Percentiles rank a stretch among this genome's conserved stretches.
phyloP scores from a whole-genome alignment of 2,888 invertebrate genomes.

The Pyrrhia umbra region DNA sequence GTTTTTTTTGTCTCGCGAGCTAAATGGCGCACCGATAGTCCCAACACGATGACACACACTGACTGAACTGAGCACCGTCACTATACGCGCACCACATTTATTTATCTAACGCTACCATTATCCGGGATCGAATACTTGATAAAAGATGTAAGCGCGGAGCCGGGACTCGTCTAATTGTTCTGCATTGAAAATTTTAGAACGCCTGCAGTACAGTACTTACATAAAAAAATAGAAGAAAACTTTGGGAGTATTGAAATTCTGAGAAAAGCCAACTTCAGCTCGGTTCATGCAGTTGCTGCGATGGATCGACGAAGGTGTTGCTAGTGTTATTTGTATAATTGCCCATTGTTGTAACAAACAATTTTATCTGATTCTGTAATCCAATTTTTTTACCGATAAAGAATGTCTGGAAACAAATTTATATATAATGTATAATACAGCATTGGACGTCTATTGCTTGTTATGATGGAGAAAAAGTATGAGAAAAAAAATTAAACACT shows the following conservation, averaged over 20 bases:
- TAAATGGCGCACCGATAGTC: conserved; percentile 85
- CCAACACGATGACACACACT: conserved; percentile 85
- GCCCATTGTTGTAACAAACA: background rate
- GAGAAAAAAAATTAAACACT: too few species aligned
- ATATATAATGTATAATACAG: too few species aligned
- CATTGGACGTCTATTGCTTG: too few species aligned
- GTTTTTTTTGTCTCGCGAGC: conserved; percentile 77
- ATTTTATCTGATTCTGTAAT: background rate
- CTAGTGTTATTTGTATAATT: conserved; percentile 19
- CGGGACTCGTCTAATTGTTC: conserved; percentile 65
- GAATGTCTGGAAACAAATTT: background rate
- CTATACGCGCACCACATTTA: conserved; percentile 72
- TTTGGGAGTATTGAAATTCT: conserved; percentile 78
- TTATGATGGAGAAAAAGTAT: too few species aligned
- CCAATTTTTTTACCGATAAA: background rate
- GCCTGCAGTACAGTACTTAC: conserved; percentile 80
- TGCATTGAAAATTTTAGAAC: conserved; percentile 74
- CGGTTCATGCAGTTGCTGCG: conserved; percentile 41
- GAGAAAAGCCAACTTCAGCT: conserved; percentile 84
- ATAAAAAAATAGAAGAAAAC: conserved; percentile 83
- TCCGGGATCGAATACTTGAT: conserved; percentile 61
- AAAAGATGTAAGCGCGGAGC: conserved; percentile 58
- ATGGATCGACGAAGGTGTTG: conserved; percentile 39
- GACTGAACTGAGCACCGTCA: conserved; percentile 76
- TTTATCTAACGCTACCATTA: conserved; percentile 68